Conservation (phyloP, 2,113 vertebrate species). For the Gallinago media region DNA sequence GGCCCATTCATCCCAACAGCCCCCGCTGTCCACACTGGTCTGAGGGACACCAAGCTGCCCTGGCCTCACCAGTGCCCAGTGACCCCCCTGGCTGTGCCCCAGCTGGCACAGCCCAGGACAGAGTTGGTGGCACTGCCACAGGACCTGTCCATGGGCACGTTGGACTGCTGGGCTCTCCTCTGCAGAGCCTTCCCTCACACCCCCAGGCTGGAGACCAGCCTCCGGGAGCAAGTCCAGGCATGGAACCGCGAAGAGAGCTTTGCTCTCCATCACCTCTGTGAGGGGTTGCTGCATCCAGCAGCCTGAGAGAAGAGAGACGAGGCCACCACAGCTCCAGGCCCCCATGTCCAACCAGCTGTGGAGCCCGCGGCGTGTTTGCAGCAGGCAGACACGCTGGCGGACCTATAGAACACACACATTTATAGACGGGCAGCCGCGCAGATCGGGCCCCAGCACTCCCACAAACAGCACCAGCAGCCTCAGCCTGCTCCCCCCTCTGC, state of each 20-base stretch:
- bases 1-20: neutral
- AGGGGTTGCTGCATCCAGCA: neutral
- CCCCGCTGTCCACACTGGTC: neutral
- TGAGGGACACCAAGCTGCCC: neutral
- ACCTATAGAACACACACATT: neutral
- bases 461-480: neutral
- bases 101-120: neutral
- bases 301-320: neutral
- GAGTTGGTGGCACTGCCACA: fast-evolving
- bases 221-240: neutral
- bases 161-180: neutral
- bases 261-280: neutral
- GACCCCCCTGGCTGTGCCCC: neutral
- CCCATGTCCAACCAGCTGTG: neutral
- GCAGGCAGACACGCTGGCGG: neutral
- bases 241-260: neutral
- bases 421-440: neutral
- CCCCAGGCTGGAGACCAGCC: neutral
- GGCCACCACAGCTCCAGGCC: neutral
- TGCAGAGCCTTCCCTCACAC: neutral
- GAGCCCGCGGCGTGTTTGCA: neutral
- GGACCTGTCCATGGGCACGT: neutral
- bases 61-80: neutral
- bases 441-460: neutral
- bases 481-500: neutral